Conservation (phyloP, 2,888 invertebrate species). For the Lingula anatina region DNA sequence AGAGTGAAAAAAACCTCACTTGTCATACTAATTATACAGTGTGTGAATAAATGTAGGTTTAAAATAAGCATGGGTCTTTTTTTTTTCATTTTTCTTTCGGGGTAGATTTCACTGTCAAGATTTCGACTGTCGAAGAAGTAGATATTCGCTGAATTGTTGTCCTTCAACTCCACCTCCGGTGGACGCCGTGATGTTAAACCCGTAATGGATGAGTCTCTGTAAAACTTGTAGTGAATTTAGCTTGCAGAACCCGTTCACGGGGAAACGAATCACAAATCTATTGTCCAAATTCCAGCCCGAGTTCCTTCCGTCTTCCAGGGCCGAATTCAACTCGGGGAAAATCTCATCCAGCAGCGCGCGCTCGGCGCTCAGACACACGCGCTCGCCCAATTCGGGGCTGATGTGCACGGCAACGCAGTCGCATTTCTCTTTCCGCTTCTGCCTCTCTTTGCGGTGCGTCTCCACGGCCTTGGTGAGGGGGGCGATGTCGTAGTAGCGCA, state of each 20-base stretch:
- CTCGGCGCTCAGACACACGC: constrained; percentile 77
- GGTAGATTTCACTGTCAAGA: background rate
- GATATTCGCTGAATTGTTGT: constrained; percentile 83
- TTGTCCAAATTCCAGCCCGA: constrained; percentile 79
- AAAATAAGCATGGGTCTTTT: too few species aligned
- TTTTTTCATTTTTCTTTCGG: too few species aligned
- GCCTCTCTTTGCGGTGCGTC: background rate
- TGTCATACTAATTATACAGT: too few species aligned
- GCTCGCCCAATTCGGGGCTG: constrained; percentile 73
- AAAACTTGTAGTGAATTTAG: constrained; percentile 84
- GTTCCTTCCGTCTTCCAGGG: constrained; percentile 69
- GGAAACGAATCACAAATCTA: constrained; percentile 77
- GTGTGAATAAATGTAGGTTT: too few species aligned
- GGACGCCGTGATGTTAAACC: constrained; percentile 74
- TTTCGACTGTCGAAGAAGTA: constrained; percentile 55
- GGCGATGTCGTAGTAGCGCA: constrained; percentile 72
- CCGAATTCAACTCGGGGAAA: constrained; percentile 61
- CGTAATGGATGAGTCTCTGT: constrained; percentile 72
- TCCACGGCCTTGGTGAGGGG: background rate
- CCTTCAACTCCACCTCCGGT: constrained; percentile 84
- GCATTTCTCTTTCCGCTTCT: constrained; percentile 49
- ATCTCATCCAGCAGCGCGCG: constrained; percentile 63
- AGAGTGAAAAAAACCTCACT: too few species aligned
- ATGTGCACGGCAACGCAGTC: constrained; percentile 78
- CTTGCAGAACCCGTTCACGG: constrained; percentile 83